Evolutionary conservation across 1,140 invertebrate species (phyloP), one percentile per base, ranked within the genome.

Genomic region (Ips nitidus): DNA sequence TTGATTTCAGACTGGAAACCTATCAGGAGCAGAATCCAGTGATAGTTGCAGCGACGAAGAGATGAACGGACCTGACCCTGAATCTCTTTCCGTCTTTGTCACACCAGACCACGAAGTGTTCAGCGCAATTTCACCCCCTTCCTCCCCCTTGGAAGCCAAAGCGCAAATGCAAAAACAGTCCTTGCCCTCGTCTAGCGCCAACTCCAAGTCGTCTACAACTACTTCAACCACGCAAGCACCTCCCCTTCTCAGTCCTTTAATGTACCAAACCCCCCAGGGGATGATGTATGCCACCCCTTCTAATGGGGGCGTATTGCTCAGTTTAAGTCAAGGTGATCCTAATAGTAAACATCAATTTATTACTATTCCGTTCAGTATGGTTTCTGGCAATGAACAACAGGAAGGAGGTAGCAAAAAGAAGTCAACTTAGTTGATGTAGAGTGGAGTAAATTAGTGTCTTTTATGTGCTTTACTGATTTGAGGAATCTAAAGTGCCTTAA

Each of bases 311-410:
- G 76, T 81, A 41, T 77, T 81, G 45, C 77, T 81, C 57, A 79
- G 80, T 67, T 60, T 81, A 8, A 75, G 79, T 7, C 78, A 75
- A 43, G 60, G 61, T 7, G 76, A 77, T 61, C 66, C 66, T 2
- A 74, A 68, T 70, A 73, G 82, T 52, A 76, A 83, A 65, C 83
- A 83, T 1, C 86, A 86, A 73, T 87, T 85, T 76, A 86, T 87
- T 66, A 86, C 85, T 36, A 87, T 86, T 77, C 85, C 85, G 47
- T 79, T 87, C 61, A 86, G 85, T 4, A 83, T 86, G 81, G 83
- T 85, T 79, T 80, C 83, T 2, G 22, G 22, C 22, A 83, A 83
- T 8, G 82, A 81, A 2, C 76, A 79, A 71, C 73, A 69, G 79
- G 75, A 73, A 79, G 76, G 81, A 80, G 79, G 72, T 79, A 76